Conservation (phyloP, 2,113 vertebrate species). For the Herpailurus yagouaroundi region DNA sequence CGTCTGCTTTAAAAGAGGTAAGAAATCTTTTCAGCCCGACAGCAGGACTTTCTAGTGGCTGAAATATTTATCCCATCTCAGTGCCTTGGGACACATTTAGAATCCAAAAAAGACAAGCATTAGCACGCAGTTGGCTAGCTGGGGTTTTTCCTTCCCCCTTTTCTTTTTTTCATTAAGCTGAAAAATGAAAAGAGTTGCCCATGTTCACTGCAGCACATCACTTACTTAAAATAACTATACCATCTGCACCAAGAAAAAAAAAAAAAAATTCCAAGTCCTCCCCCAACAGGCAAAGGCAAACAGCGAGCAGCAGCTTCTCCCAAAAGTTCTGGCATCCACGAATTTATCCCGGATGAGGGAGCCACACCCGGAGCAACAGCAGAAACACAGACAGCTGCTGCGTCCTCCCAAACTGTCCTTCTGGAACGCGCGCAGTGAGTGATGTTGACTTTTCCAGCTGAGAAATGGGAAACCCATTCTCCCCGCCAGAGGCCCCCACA, state of each 20-base stretch:
- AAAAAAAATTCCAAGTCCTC: slow-evolving; percentile 37
- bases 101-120: slow-evolving; percentile 74
- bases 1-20: slow-evolving; percentile 44
- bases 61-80: slow-evolving; percentile 74
- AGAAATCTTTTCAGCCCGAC: slow-evolving; percentile 69
- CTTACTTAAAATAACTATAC: slow-evolving; percentile 82
- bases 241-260: slow-evolving; percentile 77
- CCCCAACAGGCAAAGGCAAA: slow-evolving; percentile 54
- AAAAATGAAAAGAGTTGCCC: slow-evolving; percentile 70
- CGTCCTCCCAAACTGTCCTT: background rate
- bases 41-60: slow-evolving; percentile 67
- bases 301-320: slow-evolving; percentile 60
- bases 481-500: background rate
- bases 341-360: slow-evolving; percentile 51
- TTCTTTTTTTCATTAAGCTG: slow-evolving; percentile 66
- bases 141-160: slow-evolving; percentile 21
- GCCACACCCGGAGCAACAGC: background rate
- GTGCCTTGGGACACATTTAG: slow-evolving; percentile 73
- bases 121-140: slow-evolving; percentile 53
- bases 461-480: background rate
- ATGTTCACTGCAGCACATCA: slow-evolving; percentile 78
- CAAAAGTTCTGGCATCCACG: slow-evolving; percentile 64
- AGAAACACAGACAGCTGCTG: background rate
- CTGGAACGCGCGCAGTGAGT: fast-evolving
- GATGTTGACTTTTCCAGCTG: background rate